Percentiles rank a stretch among this genome's conserved stretches.
phyloP scores from a whole-genome alignment of 2,888 invertebrate species.

The Crioceris asparagi region DNA sequence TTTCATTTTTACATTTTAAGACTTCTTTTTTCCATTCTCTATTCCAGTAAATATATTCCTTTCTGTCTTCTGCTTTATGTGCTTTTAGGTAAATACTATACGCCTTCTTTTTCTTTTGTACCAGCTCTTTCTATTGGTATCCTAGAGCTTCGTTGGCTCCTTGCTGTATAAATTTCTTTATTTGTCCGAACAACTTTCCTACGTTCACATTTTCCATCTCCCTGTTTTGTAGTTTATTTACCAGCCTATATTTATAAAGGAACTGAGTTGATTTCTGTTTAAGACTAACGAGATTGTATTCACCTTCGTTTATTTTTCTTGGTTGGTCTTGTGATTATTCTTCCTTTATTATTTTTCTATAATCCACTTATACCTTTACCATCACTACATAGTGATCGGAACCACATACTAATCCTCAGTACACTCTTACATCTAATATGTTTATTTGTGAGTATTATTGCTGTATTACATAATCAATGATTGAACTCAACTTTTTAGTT shows the following conservation, averaged over 20 bases:
- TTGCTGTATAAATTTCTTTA: not conserved
- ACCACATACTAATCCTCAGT: not conserved
- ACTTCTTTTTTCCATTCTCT: no score
- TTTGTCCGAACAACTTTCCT: not conserved
- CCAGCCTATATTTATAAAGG: no score
- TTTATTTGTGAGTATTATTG: not conserved
- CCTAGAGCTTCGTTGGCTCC: not conserved
- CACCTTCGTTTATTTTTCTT: no score
- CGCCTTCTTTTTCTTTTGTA: not conserved
- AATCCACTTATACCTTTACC: not conserved
- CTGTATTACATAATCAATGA: constrained; percentile 2
- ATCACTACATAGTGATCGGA: not conserved
- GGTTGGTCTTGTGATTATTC: no score
- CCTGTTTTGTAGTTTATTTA: no score
- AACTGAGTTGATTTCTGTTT: no score
- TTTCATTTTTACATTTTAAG: not conserved
- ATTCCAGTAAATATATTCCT: no score
- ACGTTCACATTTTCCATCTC: not conserved
- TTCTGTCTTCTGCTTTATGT: not conserved
- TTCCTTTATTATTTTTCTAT: not conserved
- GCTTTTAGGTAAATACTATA: not conserved
- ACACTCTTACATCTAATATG: not conserved
- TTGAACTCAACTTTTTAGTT: not conserved
- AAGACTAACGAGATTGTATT: no score
- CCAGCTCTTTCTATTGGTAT: not conserved